Conservation (phyloP, 1,140 invertebrate genomes). For the Aphaenogaster floridana region DNA sequence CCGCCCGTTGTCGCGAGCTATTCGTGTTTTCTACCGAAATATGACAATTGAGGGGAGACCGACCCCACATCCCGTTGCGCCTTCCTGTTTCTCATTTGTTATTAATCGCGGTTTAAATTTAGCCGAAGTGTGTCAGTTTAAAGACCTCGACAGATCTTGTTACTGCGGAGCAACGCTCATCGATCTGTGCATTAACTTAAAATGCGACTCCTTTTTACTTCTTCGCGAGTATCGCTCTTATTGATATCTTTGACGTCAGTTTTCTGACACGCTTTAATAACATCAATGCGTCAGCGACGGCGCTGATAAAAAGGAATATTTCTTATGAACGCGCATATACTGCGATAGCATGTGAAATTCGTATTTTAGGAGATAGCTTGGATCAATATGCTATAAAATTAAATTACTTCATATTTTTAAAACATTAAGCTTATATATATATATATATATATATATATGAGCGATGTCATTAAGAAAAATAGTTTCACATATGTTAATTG, state of each 20-base stretch:
- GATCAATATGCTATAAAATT: not conserved
- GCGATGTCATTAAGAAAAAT: not conserved
- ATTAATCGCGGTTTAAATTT: slow-evolving; percentile 47
- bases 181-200: slow-evolving; percentile 59
- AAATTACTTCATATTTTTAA: not conserved
- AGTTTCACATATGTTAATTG: not conserved
- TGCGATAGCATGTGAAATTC: not conserved
- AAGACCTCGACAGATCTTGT: slow-evolving; percentile 58
- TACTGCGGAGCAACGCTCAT: slow-evolving; percentile 32
- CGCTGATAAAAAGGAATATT: slow-evolving; percentile 48
- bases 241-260: slow-evolving; percentile 50
- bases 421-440: not conserved
- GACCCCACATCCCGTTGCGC: not conserved
- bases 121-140: slow-evolving; percentile 62
- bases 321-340: not conserved
- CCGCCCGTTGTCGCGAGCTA: not conserved
- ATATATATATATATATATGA: not conserved
- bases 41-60: not conserved
- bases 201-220: slow-evolving; percentile 40
- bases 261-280: slow-evolving; percentile 54
- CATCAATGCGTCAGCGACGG: slow-evolving; percentile 10
- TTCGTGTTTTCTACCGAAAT: not conserved
- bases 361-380: not conserved
- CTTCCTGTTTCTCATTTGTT: slow-evolving; percentile 8
- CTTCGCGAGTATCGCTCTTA: slow-evolving; percentile 29